Evolutionary conservation across 2,797 vertebrate species (phyloP), one percentile per base, ranked within the genome.

Genomic region (Pachyuromys duprasi): DNA sequence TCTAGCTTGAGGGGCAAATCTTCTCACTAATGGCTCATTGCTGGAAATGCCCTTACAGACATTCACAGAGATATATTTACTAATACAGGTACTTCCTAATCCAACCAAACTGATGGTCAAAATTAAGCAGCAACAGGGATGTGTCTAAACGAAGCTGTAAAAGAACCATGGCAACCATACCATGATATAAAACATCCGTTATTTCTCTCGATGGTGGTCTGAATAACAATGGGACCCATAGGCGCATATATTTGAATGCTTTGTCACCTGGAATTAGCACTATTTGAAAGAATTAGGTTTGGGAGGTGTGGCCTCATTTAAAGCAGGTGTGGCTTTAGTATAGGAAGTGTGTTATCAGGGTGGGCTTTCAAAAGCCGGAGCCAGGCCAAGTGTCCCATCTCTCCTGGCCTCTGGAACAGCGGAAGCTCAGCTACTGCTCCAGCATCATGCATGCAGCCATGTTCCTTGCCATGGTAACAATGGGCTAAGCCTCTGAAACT

Each of bases 171-270:
- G 26, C n/a, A 42, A 67, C 8, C 39, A 42, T 63, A 80, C 49
- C 67, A 57, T 15, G 14, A 8, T 36, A 42, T 82, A 15, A 91
- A 62, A 75, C 87, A 75, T 78, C 86, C 70, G 15, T 89, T 76
- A 75, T 93, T 95, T 95, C 49, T 94, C 7, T 86, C 83, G 39
- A 65, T 67, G 62, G 62, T n/a, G 11, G 28, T 33, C 49, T 13
- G 28, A 49, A 49, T 84, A 84, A 49, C 42, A n/a, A 53, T n/a
- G 42, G 17, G 28, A 3, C 63, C 18, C 28, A 2, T n/a, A 49
- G 31, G 63, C 31, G n/a, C 42, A 53, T n/a, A n/a, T 67, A 24
- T 49, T 84, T 84, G 62, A 49, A 14, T 15, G 63, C 20, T 49
- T 33, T 49, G 82, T 67, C 28, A 49, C 42, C 31, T n/a, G 42